Evolutionary conservation across 2,888 invertebrate species (phyloP).

Genomic region (Congeria kusceri): DNA sequence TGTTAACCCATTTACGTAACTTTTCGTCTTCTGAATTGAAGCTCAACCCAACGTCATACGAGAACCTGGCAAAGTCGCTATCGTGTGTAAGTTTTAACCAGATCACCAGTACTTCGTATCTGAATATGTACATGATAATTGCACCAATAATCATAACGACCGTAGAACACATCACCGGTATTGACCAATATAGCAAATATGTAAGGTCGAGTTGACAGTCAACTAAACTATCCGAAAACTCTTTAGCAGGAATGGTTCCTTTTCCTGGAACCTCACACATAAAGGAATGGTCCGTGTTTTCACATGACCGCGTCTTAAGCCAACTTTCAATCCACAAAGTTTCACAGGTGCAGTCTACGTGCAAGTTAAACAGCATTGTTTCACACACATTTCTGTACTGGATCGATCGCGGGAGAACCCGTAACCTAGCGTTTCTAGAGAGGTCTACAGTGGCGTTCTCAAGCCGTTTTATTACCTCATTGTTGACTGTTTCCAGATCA

Average conservation of each 20-base stretch:
- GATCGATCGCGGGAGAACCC: slow-evolving; percentile 26
- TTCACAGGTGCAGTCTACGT: slow-evolving; percentile 36
- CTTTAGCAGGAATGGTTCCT: slow-evolving; percentile 7
- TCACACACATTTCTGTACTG: slow-evolving; percentile 38
- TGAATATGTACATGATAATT: slow-evolving; percentile 6
- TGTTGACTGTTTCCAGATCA: slow-evolving; percentile 12
- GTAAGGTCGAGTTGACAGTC: background rate
- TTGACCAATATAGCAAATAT: background rate
- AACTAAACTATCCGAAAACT: slow-evolving; percentile 4
- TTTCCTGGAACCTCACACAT: slow-evolving; percentile 26
- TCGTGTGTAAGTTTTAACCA: slow-evolving; percentile 6
- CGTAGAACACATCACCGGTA: background rate
- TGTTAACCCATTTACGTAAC: slow-evolving; percentile 39
- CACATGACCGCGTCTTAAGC: slow-evolving; percentile 20
- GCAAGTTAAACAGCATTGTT: slow-evolving; percentile 13
- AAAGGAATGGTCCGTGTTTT: slow-evolving; percentile 4
- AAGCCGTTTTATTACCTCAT: slow-evolving; percentile 5
- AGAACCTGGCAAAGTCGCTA: background rate
- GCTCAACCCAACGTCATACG: slow-evolving; percentile 42
- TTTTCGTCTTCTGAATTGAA: slow-evolving; percentile 41
- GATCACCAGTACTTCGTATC: slow-evolving; percentile 35
- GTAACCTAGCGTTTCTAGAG: slow-evolving; percentile 23
- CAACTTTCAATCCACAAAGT: slow-evolving; percentile 40
- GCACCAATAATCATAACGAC: slow-evolving; percentile 18
- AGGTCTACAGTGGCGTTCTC: slow-evolving; percentile 42